Conservation (phyloP, 1,140 invertebrate species). For the Ceratosolen solmsi region DNA sequence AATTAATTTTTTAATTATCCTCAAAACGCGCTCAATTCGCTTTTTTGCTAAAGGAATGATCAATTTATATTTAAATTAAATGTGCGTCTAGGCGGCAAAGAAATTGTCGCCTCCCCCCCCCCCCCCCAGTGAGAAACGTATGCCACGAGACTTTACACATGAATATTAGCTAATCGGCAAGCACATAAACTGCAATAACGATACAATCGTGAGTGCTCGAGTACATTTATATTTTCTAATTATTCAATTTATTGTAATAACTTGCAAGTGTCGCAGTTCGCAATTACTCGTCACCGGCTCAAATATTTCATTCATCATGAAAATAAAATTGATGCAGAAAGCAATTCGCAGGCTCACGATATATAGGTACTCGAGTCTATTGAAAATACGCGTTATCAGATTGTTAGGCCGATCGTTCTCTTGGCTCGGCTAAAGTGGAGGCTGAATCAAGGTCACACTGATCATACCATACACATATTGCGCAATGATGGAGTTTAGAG, state of each 20-base stretch:
- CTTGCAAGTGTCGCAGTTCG: background rate
- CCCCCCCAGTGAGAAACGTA: background rate
- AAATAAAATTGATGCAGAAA: constrained; percentile 35
- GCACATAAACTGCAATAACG: background rate
- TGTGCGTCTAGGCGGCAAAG: background rate
- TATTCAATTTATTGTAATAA: constrained; percentile 40
- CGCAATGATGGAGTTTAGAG: background rate
- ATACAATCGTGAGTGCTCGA: background rate
- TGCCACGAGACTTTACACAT: background rate
- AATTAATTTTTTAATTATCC: no score
- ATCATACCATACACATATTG: constrained; percentile 14
- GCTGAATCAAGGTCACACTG: constrained; percentile 27
- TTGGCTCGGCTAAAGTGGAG: background rate
- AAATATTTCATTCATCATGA: constrained; percentile 27
- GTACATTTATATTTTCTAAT: constrained; percentile 18
- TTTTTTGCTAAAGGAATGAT: background rate
- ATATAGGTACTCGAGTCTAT: constrained; percentile 1
- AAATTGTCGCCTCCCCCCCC: background rate
- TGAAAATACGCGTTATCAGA: constrained; percentile 28
- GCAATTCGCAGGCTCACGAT: constrained; percentile 3
- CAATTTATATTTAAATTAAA: background rate
- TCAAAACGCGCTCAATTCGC: no score
- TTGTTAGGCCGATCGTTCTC: background rate
- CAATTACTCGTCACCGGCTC: constrained; percentile 4
- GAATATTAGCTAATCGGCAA: background rate